Conservation (phyloP, 2,113 vertebrate species). For the Pseudopipra pipra region DNA sequence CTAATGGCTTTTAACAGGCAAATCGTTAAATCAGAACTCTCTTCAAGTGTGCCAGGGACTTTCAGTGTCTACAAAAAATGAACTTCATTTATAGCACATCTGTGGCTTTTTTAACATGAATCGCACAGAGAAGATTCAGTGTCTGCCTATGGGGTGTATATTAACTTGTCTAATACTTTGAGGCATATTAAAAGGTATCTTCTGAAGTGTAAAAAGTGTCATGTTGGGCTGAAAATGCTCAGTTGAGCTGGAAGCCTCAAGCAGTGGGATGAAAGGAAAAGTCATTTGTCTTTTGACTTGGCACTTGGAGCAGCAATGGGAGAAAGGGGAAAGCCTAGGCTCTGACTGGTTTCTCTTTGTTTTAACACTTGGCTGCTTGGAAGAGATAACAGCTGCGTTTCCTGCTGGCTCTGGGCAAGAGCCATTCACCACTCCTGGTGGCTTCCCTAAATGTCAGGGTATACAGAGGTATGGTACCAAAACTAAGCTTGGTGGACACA, state of each 20-base stretch:
- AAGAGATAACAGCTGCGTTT: neutral
- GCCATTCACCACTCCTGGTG: neutral
- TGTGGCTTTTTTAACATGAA: neutral
- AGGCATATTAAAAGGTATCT: rapidly evolving
- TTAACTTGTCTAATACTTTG: neutral
- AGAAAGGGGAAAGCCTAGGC: neutral
- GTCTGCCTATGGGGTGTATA: neutral
- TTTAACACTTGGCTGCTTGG: neutral
- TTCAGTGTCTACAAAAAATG: neutral
- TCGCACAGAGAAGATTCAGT: neutral
- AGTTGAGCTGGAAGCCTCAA: neutral
- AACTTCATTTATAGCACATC: neutral
- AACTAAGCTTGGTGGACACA: neutral
- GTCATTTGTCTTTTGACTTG: neutral
- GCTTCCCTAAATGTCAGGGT: neutral
- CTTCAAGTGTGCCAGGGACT: neutral
- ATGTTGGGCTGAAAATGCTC: neutral
- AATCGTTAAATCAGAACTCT: neutral
- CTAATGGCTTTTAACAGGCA: constrained; percentile 5
- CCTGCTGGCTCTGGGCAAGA: neutral
- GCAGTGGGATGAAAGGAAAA: neutral
- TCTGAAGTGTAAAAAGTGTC: neutral
- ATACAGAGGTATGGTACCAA: neutral
- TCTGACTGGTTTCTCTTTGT: neutral
- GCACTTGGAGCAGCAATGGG: neutral